Evolutionary conservation across 2,888 invertebrate genomes (phyloP), one percentile per base, ranked within the genome.

Genomic region (Drosophila emarginata): DNA sequence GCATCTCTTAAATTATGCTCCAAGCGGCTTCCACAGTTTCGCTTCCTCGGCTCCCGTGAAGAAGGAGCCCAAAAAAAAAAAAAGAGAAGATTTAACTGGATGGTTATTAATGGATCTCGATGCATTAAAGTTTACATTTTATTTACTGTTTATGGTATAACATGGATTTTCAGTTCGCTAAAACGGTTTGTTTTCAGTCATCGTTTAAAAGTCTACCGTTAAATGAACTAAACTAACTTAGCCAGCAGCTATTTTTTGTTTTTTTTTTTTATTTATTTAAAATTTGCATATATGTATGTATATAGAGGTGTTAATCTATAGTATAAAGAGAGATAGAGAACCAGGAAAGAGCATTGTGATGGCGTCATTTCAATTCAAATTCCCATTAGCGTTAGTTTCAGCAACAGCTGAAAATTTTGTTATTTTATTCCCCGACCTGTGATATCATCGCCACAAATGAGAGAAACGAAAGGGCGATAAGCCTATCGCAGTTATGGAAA

Each of bases 121-220:
- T 67, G 78, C 74, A 76, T 72, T 77, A 81, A 81, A 70, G 85
- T 79, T 69, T 76, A 77, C 77, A 74, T 87, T 83, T 78, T 80
- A 73, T 83, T 84, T 86, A 83, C 73, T 75, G 78, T 76, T 79
- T 80, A 79, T 79, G 78, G 64, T 61, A 62, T 77, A 73, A 80
- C 76, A 74, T 72, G 71, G 50, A 53, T 59, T 12, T 61, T 60
- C 66, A 52, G 64, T 39, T 40, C 18, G 40, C 15, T 40, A 9
- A 18, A 40, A 40, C 40, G 18, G 40, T 40, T 18, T 37, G 37
- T 37, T 37, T 37, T 37, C n/a, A n/a, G 37, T n/a, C n/a, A n/a
- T n/a, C n/a, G n/a, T n/a, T n/a, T n/a, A n/a, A n/a, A n/a, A n/a
- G n/a, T n/a, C n/a, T 7, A 45, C 40, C 11, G 18, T 45, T 45